These are phyloP conservation scores for Penaeus indicus DNA, from an alignment of 1,140 invertebrate genomes.

Conservation along the genomic window DNA sequence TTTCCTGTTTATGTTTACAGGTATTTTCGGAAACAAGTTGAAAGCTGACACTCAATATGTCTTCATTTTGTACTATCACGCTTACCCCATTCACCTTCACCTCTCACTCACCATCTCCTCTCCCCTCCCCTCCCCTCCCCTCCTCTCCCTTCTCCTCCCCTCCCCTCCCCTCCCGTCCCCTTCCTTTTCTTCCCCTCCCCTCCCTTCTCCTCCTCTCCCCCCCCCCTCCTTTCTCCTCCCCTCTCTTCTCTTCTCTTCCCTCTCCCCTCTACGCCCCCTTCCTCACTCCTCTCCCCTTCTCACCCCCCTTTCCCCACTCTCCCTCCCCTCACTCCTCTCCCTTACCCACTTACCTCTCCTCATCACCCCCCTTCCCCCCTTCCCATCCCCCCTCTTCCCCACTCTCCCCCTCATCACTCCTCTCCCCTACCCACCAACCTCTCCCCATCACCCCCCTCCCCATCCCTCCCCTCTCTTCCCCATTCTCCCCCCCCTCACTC, in stretches of 20 bases:
- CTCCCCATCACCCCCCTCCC: neutral
- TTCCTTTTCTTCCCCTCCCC: neutral
- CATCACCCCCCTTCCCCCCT: neutral
- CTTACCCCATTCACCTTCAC: neutral
- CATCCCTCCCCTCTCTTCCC: neutral
- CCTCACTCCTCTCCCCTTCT: neutral
- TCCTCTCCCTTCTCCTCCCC: neutral
- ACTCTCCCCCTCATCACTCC: too few relatives aligned
- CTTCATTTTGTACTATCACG: neutral
- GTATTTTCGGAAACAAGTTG: too few relatives aligned
- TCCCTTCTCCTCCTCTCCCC: neutral
- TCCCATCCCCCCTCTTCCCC: neutral
- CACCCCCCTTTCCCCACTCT: neutral
- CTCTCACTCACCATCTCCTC: neutral
- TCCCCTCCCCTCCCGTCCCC: neutral
- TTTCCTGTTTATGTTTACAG: too few relatives aligned
- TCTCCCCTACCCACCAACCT: neutral
- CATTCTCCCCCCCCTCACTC: neutral
- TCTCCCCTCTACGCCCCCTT: neutral
- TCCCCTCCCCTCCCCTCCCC: neutral
- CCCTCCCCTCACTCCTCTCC: neutral
- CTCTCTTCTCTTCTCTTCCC: neutral
- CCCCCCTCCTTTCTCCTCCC: neutral
- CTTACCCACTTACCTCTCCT: neutral
- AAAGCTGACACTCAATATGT: neutral